Conservation (phyloP, 53 echinoderm and acorn worm genomes). For the Stichopus horrens region DNA sequence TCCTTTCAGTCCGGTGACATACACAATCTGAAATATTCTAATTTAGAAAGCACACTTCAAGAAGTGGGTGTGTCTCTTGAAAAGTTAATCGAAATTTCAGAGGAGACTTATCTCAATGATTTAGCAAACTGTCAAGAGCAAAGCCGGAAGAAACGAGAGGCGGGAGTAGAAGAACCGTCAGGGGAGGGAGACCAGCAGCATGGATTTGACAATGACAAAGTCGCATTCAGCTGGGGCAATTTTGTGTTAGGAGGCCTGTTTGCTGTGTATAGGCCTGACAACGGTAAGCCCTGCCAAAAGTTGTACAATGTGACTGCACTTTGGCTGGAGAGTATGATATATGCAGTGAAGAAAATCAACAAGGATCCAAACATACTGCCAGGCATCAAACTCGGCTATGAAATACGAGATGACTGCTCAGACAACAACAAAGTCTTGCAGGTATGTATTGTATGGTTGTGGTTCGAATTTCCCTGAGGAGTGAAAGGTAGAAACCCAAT, state of each 20-base stretch:
- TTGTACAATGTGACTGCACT: slow-evolving; percentile 66
- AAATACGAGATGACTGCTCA: slow-evolving; percentile 90
- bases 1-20: not conserved
- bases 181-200: not conserved
- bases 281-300: slow-evolving; percentile 58
- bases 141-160: not conserved
- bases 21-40: slow-evolving; percentile 16
- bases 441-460: slow-evolving; percentile 54
- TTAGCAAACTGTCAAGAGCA: not conserved
- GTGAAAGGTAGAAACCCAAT: no score
- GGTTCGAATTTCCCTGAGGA: no score
- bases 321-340: slow-evolving; percentile 91
- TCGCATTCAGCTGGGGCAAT: slow-evolving; percentile 67
- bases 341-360: slow-evolving; percentile 86
- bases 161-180: not conserved
- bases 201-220: slow-evolving; percentile 15
- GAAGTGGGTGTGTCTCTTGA: slow-evolving; percentile 27
- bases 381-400: slow-evolving; percentile 67
- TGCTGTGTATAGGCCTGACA: slow-evolving; percentile 63
- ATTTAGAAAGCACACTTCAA: slow-evolving; percentile 9
- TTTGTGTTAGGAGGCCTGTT: slow-evolving; percentile 80
- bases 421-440: slow-evolving; percentile 80
- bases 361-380: slow-evolving; percentile 65
- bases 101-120: not conserved
- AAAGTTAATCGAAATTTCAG: not conserved